Evolutionary conservation across 2,888 invertebrate species (phyloP).

Genomic region (Dorcus hopei): DNA sequence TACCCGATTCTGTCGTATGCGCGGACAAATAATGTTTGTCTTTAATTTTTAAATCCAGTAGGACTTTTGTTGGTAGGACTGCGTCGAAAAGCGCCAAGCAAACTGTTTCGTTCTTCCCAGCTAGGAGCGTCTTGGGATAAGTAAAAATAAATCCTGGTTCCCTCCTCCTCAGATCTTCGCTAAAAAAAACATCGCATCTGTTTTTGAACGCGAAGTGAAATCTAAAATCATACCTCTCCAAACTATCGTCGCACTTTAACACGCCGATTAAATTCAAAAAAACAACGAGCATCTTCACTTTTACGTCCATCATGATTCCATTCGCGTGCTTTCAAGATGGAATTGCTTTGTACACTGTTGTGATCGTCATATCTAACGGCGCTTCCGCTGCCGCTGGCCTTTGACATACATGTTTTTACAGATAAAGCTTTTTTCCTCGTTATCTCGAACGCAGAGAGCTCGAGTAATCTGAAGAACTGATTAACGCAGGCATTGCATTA

Average conservation of each 20-base stretch:
- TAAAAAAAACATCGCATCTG: not conserved
- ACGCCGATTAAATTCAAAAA: not conserved
- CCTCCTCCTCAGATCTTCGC: slow-evolving; percentile 17
- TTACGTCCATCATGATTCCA: too few relatives aligned
- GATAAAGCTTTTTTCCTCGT: too few relatives aligned
- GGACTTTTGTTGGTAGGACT: slow-evolving; percentile 31
- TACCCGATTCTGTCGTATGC: slow-evolving; percentile 40
- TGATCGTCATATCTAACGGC: too few relatives aligned
- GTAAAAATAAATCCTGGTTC: slow-evolving; percentile 41
- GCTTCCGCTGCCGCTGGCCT: too few relatives aligned
- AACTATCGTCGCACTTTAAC: not conserved
- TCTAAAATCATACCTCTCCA: not conserved
- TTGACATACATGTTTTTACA: too few relatives aligned
- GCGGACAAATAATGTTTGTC: slow-evolving; percentile 36
- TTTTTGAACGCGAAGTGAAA: not conserved
- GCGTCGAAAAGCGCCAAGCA: slow-evolving; percentile 41
- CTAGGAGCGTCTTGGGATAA: slow-evolving; percentile 39
- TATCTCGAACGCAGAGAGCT: too few relatives aligned
- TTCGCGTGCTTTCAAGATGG: too few relatives aligned
- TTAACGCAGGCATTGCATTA: too few relatives aligned
- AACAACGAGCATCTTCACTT: not conserved
- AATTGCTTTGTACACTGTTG: too few relatives aligned
- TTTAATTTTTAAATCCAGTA: slow-evolving; percentile 42
- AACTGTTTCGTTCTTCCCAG: slow-evolving; percentile 43
- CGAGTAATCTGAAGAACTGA: too few relatives aligned